These are phyloP conservation scores for Caenorhabditis sp. DNA, from an alignment of 2,888 invertebrate species.

Conservation along the genomic window DNA sequence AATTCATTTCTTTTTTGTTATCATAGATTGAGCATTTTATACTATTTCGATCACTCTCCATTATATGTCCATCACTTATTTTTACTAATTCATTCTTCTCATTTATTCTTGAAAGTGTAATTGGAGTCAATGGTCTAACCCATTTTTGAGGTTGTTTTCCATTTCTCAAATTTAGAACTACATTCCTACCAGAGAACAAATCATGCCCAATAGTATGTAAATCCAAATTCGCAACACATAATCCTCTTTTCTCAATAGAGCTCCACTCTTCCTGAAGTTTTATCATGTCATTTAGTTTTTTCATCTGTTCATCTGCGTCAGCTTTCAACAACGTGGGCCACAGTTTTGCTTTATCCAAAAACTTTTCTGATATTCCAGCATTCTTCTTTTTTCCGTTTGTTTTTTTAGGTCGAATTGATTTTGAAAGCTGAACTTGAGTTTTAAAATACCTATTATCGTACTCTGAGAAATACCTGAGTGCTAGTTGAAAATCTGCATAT, in stretches of 20 bases:
- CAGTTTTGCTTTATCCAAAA: slow-evolving; percentile 12
- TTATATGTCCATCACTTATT: slow-evolving; percentile 19
- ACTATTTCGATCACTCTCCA: not conserved
- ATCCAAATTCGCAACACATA: slow-evolving; percentile 14
- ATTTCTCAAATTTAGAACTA: not conserved
- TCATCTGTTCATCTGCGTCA: slow-evolving; percentile 11
- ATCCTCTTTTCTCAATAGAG: slow-evolving; percentile 25
- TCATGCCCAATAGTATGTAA: not conserved
- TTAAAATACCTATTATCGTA: not conserved
- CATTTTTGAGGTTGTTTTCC: slow-evolving; percentile 5
- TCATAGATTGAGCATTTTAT: not conserved
- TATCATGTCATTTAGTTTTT: slow-evolving; percentile 6
- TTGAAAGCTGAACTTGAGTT: not conserved
- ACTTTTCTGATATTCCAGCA: slow-evolving; percentile 20
- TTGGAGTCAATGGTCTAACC: slow-evolving; percentile 8
- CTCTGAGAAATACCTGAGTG: not conserved
- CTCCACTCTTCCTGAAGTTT: slow-evolving; percentile 7
- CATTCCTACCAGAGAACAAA: not conserved
- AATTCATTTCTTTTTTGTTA: not conserved
- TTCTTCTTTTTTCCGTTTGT: slow-evolving; percentile 14
- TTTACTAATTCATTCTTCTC: slow-evolving; percentile 3
- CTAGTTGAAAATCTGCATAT: slow-evolving; percentile 11
- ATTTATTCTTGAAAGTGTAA: slow-evolving; percentile 3
- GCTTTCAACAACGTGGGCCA: slow-evolving; percentile 24
- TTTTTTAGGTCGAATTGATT: not conserved